These are phyloP conservation scores for Diprion similis DNA, from an alignment of 1,140 invertebrate species.

Conservation along the genomic window DNA sequence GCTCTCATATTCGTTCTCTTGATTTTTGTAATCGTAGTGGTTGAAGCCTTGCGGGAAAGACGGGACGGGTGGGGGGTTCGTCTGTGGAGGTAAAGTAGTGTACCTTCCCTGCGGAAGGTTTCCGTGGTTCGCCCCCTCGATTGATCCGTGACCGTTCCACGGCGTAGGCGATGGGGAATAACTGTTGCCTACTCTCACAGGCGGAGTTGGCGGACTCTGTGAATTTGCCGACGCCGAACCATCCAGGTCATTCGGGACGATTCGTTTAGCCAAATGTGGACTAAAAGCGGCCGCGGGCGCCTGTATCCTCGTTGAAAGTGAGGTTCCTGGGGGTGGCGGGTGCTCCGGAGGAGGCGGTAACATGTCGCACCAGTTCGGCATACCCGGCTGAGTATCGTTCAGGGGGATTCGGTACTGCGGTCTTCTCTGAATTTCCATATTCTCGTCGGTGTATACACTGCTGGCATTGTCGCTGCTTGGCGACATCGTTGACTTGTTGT, in stretches of 20 bases:
- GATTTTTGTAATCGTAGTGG: conserved; percentile 56
- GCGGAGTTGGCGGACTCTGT: conserved; percentile 55
- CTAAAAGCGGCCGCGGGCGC: conserved; percentile 45
- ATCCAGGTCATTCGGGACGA: conserved; percentile 49
- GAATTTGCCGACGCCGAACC: conserved; percentile 47
- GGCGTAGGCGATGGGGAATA: conserved; percentile 50
- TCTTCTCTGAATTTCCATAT: conserved; percentile 48
- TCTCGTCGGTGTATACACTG: conserved; percentile 59
- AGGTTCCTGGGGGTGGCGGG: conserved; percentile 68
- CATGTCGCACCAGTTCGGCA: conserved; percentile 80
- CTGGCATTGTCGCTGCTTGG: conserved; percentile 59
- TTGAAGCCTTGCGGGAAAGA: conserved; percentile 54
- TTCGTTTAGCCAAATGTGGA: conserved; percentile 53
- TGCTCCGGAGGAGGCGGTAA: conserved; percentile 82
- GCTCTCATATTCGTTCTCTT: conserved; percentile 63
- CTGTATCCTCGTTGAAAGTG: conserved; percentile 41
- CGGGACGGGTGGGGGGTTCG: conserved; percentile 51
- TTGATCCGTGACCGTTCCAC: conserved; percentile 44
- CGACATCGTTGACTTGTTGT: conserved; percentile 58
- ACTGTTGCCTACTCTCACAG: conserved; percentile 47
- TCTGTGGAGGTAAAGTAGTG: conserved; percentile 56
- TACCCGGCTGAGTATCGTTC: conserved; percentile 36
- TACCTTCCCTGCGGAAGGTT: conserved; percentile 48
- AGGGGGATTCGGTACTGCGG: conserved; percentile 45
- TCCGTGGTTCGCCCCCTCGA: conserved; percentile 31